A percentile compares a stretch with the other conserved stretches of the same genome.
Conservation (phyloP, 2,113 vertebrate species). For the Gambusia holbrooki region DNA sequence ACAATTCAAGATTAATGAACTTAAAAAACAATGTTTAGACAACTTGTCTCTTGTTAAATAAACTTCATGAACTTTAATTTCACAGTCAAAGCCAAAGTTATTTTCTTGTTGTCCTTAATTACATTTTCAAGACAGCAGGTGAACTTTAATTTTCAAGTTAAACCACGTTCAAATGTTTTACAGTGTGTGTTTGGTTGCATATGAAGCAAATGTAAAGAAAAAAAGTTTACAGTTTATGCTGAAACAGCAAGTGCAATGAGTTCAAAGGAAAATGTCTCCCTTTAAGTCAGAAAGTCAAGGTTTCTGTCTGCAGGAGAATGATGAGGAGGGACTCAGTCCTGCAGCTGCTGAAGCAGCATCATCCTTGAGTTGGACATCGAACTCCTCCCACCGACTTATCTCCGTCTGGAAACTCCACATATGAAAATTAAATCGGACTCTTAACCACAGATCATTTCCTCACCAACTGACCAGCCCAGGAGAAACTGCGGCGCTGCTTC, state of each 20-base stretch:
- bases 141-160: too few species aligned
- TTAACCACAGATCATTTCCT: slow-evolving; percentile 2
- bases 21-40: too few species aligned
- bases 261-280: background rate
- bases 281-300: background rate
- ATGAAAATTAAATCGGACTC: background rate
- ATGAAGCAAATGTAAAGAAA: fast-evolving
- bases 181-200: background rate
- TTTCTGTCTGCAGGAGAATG: background rate
- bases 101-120: too few species aligned
- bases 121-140: too few species aligned
- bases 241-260: background rate
- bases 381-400: background rate
- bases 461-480: background rate
- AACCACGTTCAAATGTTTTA: too few species aligned
- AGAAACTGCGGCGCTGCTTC: slow-evolving; percentile 1
- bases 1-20: too few species aligned
- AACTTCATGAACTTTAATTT: too few species aligned
- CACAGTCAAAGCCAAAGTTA: too few species aligned
- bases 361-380: slow-evolving; percentile 18
- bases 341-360: slow-evolving; percentile 24
- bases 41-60: too few species aligned
- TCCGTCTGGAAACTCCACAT: background rate
- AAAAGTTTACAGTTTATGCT: background rate
- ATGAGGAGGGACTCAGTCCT: slow-evolving; percentile 5